A percentile compares a stretch with the other conserved stretches of the same genome.
Evolutionary conservation across 2,888 invertebrate genomes (phyloP).

Genomic region (Chloroclystis v-ata): DNA sequence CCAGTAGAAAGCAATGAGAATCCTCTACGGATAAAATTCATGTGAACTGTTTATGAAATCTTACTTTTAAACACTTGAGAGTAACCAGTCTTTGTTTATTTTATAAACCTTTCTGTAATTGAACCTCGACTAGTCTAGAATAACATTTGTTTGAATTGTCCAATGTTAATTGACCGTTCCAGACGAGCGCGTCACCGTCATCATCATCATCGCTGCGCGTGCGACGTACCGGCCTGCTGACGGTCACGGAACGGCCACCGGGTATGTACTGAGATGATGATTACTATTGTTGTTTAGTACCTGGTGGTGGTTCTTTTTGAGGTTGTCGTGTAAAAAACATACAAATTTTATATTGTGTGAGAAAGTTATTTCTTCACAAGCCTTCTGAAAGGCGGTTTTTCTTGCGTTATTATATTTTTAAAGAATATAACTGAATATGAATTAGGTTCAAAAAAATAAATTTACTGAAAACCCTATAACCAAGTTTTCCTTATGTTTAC

Average conservation of each 20-base stretch:
- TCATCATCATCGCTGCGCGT: conserved; percentile 80
- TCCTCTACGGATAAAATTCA: conserved; percentile 65
- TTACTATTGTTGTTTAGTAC: not conserved
- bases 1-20: conserved; percentile 55
- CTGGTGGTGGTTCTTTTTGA: not conserved
- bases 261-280: conserved; percentile 70
- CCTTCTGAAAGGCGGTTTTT: too few species aligned
- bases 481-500: too few species aligned
- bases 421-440: too few species aligned
- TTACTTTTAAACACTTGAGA: too few species aligned
- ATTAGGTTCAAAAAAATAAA: too few species aligned
- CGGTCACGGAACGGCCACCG: conserved; percentile 92
- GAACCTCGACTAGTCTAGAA: not conserved
- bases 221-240: conserved; percentile 88
- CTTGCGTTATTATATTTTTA: too few species aligned
- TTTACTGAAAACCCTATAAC: too few species aligned
- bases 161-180: conserved; percentile 13
- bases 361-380: too few species aligned
- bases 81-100: not conserved
- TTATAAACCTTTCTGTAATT: not conserved
- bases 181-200: conserved; percentile 67
- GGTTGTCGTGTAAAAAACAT: not conserved
- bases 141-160: too few species aligned
- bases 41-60: too few species aligned
- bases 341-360: too few species aligned